Evolutionary conservation across 1,140 invertebrate species (phyloP).

Genomic region (Epicauta chinensis): DNA sequence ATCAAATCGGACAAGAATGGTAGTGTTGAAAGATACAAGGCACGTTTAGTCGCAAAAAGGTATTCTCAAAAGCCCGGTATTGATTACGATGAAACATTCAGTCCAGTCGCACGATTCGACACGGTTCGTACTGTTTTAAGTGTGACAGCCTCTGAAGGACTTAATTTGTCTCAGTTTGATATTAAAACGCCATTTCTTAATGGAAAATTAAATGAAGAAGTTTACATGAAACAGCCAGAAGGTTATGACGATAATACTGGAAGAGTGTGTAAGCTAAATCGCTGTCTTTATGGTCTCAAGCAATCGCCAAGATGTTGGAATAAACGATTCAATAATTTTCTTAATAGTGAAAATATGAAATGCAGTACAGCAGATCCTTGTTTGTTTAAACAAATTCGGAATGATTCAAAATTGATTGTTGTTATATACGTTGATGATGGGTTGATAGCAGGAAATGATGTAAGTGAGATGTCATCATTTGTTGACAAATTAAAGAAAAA

Average conservation of each 20-base stretch:
- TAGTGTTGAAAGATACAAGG: conserved; percentile 29
- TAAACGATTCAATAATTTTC: conserved; percentile 22
- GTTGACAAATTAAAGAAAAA: conserved; percentile 3
- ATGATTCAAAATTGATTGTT: conserved; percentile 9
- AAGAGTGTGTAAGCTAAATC: conserved; percentile 35
- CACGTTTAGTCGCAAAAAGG: conserved; percentile 30
- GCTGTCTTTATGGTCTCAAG: conserved; percentile 40
- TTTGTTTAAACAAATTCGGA: conserved; percentile 21
- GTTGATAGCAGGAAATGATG: conserved; percentile 16
- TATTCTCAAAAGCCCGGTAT: conserved; percentile 27
- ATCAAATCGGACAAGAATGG: conserved; percentile 23
- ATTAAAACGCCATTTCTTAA: conserved; percentile 41
- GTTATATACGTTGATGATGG: conserved; percentile 33
- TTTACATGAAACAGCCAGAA: conserved; percentile 42
- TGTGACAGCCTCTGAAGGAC: conserved; percentile 17
- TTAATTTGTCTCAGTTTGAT: conserved; percentile 34
- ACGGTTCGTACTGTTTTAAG: conserved; percentile 30
- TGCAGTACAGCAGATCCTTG: conserved; percentile 27
- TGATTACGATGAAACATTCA: conserved; percentile 34
- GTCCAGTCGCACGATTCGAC: conserved; percentile 33
- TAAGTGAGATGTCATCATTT: conserved; percentile 6
- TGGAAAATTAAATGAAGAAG: conserved; percentile 41
- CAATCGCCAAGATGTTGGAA: conserved; percentile 39
- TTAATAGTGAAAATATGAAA: conserved; percentile 26
- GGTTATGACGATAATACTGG: conserved; percentile 30